phyloP scores from a whole-genome alignment of 23 tunicate species.

The Trididemnum clinides region DNA sequence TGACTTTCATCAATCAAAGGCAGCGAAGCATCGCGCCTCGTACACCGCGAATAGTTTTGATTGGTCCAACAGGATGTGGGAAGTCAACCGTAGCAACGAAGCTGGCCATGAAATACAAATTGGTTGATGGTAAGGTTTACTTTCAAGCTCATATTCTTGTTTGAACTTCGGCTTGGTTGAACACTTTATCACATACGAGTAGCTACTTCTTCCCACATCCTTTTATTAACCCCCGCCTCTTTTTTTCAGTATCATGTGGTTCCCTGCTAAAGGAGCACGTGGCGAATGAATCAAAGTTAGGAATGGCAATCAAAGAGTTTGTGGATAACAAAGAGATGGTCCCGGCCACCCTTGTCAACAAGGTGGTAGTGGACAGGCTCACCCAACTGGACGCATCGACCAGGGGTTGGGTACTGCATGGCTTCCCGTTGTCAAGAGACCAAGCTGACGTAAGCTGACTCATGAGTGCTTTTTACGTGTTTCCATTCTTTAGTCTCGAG shows the following conservation, averaged over 20 bases:
- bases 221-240: no score
- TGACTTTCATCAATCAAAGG: constrained; percentile 67
- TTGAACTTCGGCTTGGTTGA: no score
- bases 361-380: constrained; percentile 63
- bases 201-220: no score
- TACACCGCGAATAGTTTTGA: constrained; percentile 82
- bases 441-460: constrained; percentile 76
- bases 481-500: no score
- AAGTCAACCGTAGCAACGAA: constrained; percentile 64
- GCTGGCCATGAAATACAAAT: constrained; percentile 78
- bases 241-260: constrained; percentile 74
- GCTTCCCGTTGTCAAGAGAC: constrained; percentile 76
- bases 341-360: constrained; percentile 65
- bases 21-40: constrained; percentile 66
- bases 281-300: constrained; percentile 69
- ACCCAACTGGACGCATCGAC: constrained; percentile 79
- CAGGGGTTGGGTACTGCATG: constrained; percentile 95
- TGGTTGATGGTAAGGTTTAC: constrained; percentile 84
- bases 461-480: no score
- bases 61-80: constrained; percentile 92
- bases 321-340: constrained; percentile 33
- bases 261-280: constrained; percentile 77
- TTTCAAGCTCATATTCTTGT: no score
- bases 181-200: no score
- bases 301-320: constrained; percentile 59